These are phyloP conservation scores for Zaprionus lachaisei DNA, from an alignment of 1,140 invertebrate species.

Conservation along the genomic window DNA sequence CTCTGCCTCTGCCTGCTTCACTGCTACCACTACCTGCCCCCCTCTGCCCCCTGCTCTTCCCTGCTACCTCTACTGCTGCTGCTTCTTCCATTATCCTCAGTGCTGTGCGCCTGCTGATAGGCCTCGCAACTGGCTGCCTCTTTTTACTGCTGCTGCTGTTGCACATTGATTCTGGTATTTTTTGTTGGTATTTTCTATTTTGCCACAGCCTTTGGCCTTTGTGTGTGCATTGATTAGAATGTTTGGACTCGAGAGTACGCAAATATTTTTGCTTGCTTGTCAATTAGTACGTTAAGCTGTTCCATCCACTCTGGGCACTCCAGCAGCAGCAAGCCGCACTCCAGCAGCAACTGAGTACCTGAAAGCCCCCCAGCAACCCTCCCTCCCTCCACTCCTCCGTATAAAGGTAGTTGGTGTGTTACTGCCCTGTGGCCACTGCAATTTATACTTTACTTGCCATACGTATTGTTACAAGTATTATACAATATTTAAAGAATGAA, in stretches of 20 bases:
- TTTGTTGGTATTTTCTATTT: constrained; percentile 30
- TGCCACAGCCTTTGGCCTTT: constrained; percentile 43
- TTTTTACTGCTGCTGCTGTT: not conserved
- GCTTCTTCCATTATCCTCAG: constrained; percentile 25
- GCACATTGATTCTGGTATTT: constrained; percentile 47
- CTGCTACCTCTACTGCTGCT: constrained; percentile 27
- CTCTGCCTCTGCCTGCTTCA: constrained; percentile 21
- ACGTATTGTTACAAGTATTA: too few species aligned
- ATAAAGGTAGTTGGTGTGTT: too few species aligned
- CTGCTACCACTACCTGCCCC: constrained; percentile 17
- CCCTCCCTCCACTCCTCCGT: not conserved
- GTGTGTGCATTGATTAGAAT: constrained; percentile 80
- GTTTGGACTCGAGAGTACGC: constrained; percentile 79
- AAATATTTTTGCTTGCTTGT: constrained; percentile 83
- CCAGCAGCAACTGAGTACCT: constrained; percentile 1
- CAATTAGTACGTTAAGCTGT: constrained; percentile 77
- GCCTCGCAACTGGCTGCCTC: constrained; percentile 27
- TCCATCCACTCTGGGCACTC: constrained; percentile 33
- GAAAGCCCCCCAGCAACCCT: constrained; percentile 6
- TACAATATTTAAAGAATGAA: too few species aligned
- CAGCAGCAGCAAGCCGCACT: not conserved
- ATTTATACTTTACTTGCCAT: too few species aligned
- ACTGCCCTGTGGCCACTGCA: too few species aligned
- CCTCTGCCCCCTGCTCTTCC: not conserved
- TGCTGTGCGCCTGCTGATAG: constrained; percentile 38